These are phyloP conservation scores for Aphelenchoides fujianensis DNA, from an alignment of 1,140 invertebrate species.

Conservation along the genomic window DNA sequence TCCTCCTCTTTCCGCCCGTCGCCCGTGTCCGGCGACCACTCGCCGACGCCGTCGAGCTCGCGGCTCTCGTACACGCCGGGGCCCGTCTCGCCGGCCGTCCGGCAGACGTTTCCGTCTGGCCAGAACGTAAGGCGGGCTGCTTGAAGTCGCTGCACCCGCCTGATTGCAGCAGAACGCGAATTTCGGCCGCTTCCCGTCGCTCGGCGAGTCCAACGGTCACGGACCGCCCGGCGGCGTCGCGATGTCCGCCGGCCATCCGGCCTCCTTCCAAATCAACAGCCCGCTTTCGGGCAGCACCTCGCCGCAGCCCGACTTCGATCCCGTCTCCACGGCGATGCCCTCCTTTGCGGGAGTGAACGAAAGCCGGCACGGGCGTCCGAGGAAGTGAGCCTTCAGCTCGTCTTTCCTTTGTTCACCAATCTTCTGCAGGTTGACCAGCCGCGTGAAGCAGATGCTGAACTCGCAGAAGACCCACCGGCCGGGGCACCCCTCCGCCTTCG, in stretches of 20 bases:
- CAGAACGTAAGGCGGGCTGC: background rate
- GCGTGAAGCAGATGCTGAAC: constrained; percentile 47
- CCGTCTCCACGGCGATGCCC: constrained; percentile 34
- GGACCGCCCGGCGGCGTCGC: background rate
- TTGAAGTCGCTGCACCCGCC: background rate
- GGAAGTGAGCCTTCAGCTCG: constrained; percentile 30
- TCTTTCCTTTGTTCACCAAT: constrained; percentile 8
- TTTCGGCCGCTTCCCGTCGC: background rate
- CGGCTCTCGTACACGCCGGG: background rate
- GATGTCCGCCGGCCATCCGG: background rate
- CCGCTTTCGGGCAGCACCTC: constrained; percentile 7
- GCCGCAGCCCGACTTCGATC: constrained; percentile 15
- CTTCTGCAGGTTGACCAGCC: constrained; percentile 34
- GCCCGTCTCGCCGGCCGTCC: background rate
- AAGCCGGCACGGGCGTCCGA: constrained; percentile 44
- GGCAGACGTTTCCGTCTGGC: background rate
- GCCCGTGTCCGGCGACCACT: constrained; percentile 12
- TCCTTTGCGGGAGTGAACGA: constrained; percentile 34
- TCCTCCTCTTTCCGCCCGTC: constrained; percentile 20
- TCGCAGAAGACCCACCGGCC: constrained; percentile 1
- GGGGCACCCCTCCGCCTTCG: background rate
- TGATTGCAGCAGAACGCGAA: too few relatives aligned
- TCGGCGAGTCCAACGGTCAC: background rate
- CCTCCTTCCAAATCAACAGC: constrained; percentile 7
- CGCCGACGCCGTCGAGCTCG: constrained; percentile 20